Evolutionary conservation across 92 coral and sea anemone species (phyloP), one percentile per base, ranked within the genome.

Genomic region (Porites divaricata): DNA sequence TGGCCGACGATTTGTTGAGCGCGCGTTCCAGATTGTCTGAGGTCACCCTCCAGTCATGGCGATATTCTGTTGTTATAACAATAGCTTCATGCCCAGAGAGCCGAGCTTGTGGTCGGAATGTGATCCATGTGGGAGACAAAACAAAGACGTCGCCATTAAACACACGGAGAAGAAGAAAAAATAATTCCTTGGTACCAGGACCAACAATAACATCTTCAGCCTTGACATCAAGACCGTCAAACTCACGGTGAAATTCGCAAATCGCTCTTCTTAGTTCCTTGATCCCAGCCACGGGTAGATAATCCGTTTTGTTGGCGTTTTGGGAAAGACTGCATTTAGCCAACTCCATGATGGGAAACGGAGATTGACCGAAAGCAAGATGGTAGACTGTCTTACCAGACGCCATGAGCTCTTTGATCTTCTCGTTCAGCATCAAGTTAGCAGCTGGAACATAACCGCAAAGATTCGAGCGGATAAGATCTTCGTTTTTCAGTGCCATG

Each of bases 321-420:
- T 67, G 79, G 6, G 72, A 56, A 7, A 90, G 87, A 15, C 58
- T 73, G 0, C 13, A 4, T 1, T 83, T 85, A 9, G 90, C 90
- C 49, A 69, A 67, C 41, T 81, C 88, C 90, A 85, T 49, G 0
- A 86, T 71, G 15, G 93, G 90, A 21, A 90, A 90, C 0, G 93
- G 93, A 16, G 93, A 90, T 67, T 90, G 93, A 9, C 93, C 93
- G 77, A 90, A 90, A 22, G 80, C 93, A 25, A 90, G 84, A 69
- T 90, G 93, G 63, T 90, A 80, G 1, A 90, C 76, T 17, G 66
- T 71, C 48, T 74, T 63, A 8, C 93, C 93, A 24, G 88, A 67
- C 1, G 79, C 74, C 19, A 80, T 45, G 15, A 90, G 68, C 24
- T 86, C 87, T 22, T 78, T 81, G 62, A 90, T 71, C 51, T 86